Conservation (phyloP, 2,113 vertebrate species). For the Brachypteracias leptosomus region DNA sequence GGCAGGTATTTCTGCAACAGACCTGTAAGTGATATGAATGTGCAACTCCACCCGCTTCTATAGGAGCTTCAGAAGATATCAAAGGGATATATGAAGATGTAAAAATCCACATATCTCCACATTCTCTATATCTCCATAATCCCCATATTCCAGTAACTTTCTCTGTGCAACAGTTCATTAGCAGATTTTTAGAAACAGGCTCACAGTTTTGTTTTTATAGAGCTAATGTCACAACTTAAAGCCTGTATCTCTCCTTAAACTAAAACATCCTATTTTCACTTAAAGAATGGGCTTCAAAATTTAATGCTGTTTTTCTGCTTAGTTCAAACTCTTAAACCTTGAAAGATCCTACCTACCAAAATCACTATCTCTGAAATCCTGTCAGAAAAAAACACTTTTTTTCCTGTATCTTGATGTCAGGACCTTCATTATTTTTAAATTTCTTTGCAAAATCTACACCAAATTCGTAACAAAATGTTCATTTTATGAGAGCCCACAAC, state of each 20-base stretch:
- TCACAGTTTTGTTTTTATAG: background rate
- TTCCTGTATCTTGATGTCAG: background rate
- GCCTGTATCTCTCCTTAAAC: background rate
- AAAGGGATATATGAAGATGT: background rate
- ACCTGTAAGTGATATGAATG: background rate
- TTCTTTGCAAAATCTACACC: background rate
- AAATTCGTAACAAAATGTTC: background rate
- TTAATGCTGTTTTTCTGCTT: background rate
- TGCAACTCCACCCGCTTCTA: background rate
- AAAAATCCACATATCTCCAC: fast-evolving
- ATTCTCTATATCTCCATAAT: background rate
- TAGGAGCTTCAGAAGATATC: background rate
- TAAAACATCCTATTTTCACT: background rate
- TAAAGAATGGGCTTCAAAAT: background rate
- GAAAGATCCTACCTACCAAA: background rate
- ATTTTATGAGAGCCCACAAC: background rate
- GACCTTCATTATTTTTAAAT: background rate
- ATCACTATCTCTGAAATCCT: background rate
- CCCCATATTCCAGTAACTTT: background rate
- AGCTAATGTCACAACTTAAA: background rate
- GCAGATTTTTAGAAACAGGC: background rate
- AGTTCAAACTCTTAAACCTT: background rate
- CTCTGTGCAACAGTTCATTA: background rate
- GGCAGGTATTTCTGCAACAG: background rate
- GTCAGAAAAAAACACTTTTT: background rate